Conservation (phyloP, 2,888 invertebrate species). For the Vandiemenella viatica region DNA sequence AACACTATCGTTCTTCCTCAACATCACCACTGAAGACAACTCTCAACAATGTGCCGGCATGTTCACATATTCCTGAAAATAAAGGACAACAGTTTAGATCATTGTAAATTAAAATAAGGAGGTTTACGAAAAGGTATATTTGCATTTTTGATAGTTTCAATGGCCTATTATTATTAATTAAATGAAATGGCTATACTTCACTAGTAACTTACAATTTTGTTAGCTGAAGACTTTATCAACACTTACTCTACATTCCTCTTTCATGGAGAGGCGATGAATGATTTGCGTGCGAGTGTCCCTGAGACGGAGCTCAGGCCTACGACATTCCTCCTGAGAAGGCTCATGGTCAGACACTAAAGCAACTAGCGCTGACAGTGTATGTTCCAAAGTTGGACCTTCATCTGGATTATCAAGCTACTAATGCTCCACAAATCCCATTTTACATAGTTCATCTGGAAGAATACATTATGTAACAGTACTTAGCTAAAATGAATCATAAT, state of each 20-base stretch:
- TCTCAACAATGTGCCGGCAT: conserved; percentile 17
- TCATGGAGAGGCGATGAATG: conserved; percentile 26
- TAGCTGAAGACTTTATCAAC: too few species aligned
- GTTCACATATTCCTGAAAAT: conserved; percentile 20
- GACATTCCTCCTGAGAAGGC: conserved; percentile 29
- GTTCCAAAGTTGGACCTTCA: conserved; percentile 31
- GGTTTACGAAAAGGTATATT: too few species aligned
- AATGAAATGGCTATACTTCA: too few species aligned
- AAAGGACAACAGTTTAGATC: conserved; percentile 3
- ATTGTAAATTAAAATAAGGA: too few species aligned
- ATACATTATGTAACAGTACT: too few species aligned
- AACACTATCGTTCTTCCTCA: conserved; percentile 9
- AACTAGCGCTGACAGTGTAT: conserved; percentile 33
- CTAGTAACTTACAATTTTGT: too few species aligned
- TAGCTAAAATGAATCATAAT: too few species aligned
- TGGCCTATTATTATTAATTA: too few species aligned
- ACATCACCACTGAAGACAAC: conserved; percentile 10
- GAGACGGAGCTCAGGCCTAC: conserved; percentile 29
- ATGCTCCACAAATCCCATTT: conserved; percentile 19
- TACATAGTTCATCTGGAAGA: conserved; percentile 18
- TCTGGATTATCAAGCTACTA: too few species aligned
- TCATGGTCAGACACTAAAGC: conserved; percentile 30
- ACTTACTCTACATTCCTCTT: conserved; percentile 30
- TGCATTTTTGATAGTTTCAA: too few species aligned
- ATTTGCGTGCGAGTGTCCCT: conserved; percentile 27